These are phyloP conservation scores for Salarias fasciatus DNA, from an alignment of 2,797 vertebrate species.

Conservation along the genomic window DNA sequence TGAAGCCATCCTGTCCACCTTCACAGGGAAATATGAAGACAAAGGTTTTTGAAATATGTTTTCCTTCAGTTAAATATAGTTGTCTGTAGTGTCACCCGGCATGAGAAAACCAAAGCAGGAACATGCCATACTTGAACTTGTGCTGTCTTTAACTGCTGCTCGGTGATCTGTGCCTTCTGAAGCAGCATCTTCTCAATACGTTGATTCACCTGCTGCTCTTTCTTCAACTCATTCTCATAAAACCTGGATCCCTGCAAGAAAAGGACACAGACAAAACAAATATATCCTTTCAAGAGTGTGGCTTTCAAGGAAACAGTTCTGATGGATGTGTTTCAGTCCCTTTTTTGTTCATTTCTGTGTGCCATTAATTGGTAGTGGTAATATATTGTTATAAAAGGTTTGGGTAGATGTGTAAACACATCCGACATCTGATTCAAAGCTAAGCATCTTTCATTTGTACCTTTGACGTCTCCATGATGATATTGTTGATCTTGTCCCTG, in stretches of 20 bases:
- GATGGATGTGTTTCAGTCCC: no score
- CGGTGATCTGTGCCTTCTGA: slow-evolving; percentile 88
- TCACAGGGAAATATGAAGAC: slow-evolving; percentile 6
- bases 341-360: no score
- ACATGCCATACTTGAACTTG: slow-evolving; percentile 74
- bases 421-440: no score
- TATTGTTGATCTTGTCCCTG: slow-evolving; percentile 97
- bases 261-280: no score
- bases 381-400: no score
- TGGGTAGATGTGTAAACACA: no score
- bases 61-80: not conserved
- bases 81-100: not conserved
- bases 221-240: slow-evolving; percentile 95
- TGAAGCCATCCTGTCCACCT: slow-evolving; percentile 87
- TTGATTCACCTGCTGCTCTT: slow-evolving; percentile 93
- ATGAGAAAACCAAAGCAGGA: not conserved
- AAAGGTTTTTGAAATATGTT: not conserved
- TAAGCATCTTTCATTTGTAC: slow-evolving; percentile 64
- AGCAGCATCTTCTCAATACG: slow-evolving; percentile 93
- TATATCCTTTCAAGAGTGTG: not conserved
- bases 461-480: slow-evolving; percentile 96
- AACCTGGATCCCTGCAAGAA: slow-evolving; percentile 88
- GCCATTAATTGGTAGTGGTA: no score
- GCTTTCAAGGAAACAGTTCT: no score
- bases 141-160: slow-evolving; percentile 88